Conservation (phyloP, 2,797 vertebrate species). For the Hemitrygon akajei region DNA sequence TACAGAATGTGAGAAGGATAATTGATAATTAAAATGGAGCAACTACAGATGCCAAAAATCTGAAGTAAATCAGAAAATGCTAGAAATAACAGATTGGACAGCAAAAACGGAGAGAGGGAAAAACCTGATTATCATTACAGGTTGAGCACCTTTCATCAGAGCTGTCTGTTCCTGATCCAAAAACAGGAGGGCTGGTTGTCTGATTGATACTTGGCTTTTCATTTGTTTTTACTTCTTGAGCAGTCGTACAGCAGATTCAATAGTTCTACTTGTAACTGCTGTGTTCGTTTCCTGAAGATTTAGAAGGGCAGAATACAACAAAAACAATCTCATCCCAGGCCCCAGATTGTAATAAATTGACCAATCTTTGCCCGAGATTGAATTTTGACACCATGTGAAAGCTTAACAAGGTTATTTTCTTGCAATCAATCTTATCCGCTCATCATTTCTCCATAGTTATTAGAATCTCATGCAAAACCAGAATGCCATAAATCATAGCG, state of each 20-base stretch:
- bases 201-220: neutral
- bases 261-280: neutral
- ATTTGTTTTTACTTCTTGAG: neutral
- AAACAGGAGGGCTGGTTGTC: too few relatives aligned
- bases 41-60: too few relatives aligned
- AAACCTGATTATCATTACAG: too few relatives aligned
- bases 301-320: neutral
- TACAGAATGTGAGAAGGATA: neutral
- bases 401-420: constrained; percentile 23
- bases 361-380: neutral
- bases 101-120: too few relatives aligned
- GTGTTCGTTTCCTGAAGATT: neutral
- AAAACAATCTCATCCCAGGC: neutral
- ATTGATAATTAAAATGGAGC: neutral
- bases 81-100: too few relatives aligned
- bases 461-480: constrained; percentile 17
- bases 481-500: constrained; percentile 13
- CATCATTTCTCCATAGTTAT: constrained; percentile 4
- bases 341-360: neutral
- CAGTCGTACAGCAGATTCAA: neutral
- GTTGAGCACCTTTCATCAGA: too few relatives aligned
- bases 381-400: neutral
- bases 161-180: too few relatives aligned
- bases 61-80: too few relatives aligned
- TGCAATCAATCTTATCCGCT: constrained; percentile 13